These are phyloP conservation scores for Melieria picta DNA, from an alignment of 2,888 invertebrate species.

Conservation along the genomic window DNA sequence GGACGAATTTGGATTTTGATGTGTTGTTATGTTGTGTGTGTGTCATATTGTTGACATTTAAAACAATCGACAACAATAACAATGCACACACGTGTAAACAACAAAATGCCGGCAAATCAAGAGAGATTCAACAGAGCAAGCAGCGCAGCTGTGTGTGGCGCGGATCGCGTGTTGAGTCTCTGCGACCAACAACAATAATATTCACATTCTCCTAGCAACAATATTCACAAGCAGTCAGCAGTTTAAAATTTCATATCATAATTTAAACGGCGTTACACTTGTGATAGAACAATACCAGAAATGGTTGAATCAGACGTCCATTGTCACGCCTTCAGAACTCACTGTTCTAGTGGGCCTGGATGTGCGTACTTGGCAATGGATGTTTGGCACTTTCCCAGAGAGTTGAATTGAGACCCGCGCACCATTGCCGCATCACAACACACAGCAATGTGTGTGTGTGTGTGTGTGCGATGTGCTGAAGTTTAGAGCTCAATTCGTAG, in stretches of 20 bases:
- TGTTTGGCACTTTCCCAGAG: constrained; percentile 58
- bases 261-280: constrained; percentile 62
- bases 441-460: constrained; percentile 13
- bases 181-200: too few relatives aligned
- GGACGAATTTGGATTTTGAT: too few relatives aligned
- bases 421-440: too few relatives aligned
- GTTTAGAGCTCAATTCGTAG: constrained; percentile 51
- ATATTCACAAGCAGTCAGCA: constrained; percentile 61
- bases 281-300: constrained; percentile 54
- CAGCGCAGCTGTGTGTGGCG: too few relatives aligned
- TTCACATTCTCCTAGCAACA: neutral
- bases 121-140: too few relatives aligned
- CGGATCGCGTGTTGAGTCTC: too few relatives aligned
- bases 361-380: constrained; percentile 42
- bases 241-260: constrained; percentile 49
- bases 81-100: too few relatives aligned
- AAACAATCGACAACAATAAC: too few relatives aligned
- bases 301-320: constrained; percentile 11
- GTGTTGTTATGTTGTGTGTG: too few relatives aligned
- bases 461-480: constrained; percentile 1
- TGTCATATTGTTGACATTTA: too few relatives aligned
- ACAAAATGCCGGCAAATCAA: too few relatives aligned
- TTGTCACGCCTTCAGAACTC: constrained; percentile 19
- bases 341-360: constrained; percentile 60
- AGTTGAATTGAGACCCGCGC: constrained; percentile 51